Evolutionary conservation across 2,113 vertebrate genomes (phyloP), one percentile per base, ranked within the genome.

Genomic region (Hypanus sabinus): DNA sequence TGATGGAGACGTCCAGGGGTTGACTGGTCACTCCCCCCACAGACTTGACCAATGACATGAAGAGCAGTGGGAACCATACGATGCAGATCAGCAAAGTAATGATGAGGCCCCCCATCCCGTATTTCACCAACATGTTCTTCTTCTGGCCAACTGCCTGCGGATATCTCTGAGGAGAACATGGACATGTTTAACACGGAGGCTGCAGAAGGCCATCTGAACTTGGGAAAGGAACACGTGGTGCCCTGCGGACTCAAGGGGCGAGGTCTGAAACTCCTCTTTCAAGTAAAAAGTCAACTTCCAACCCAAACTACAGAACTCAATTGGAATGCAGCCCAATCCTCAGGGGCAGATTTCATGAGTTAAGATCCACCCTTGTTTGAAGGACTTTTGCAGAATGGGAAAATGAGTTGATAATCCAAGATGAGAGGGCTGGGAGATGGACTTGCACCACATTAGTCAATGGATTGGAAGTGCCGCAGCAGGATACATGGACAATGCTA

Each of bases 41-140:
- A 0, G 96, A 95, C 94, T 97, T 97, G 77, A 96, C 95, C 95
- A 97, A 93, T 9, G 97, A 97, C 96, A 95, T 96, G 94, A 97
- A 97, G 94, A 97, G 96, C 38, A 97, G 96, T 0, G 97, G 97
- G 94, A 97, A 97, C 97, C 97, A 96, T 94, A 95, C 73, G 24
- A 97, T 96, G 94, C 95, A 95, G 80, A 97, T 96, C 77, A 96
- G 94, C 16, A 94, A 70, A 4, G 97, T 96, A 94, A 97, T 97
- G 93, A 97, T 95, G 71, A 97, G 94, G 33, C 97, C 96, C 1
- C 95, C 96, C 95, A 95, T 96, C 6, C 96, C 96, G 0, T 97
- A 96, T 93, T 97, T 98, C 92, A 97, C 96, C 62, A 96, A 94
- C 94, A 79, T 96, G 94, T 97, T 97, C 96, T 97, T 97, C 95